Conservation (phyloP, 2,113 vertebrate genomes). For the Gopherus evgoodei region DNA sequence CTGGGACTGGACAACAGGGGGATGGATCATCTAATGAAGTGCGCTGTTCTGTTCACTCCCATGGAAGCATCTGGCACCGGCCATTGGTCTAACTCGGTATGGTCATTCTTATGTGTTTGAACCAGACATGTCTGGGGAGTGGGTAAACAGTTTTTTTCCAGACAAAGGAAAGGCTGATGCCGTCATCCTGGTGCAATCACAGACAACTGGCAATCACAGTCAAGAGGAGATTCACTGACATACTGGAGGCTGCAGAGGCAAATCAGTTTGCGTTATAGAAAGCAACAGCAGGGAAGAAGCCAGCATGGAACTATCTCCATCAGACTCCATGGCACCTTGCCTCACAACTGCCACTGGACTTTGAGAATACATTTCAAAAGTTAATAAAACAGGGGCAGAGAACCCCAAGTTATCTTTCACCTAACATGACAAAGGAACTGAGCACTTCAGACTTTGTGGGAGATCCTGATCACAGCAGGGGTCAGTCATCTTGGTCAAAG, state of each 20-base stretch:
- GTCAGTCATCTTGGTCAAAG: not conserved
- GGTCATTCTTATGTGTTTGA: not conserved
- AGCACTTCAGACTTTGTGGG: not conserved
- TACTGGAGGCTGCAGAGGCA: not conserved
- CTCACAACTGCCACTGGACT: not conserved
- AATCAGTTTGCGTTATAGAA: not conserved
- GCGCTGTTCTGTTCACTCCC: not conserved
- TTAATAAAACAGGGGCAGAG: not conserved
- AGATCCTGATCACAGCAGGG: not conserved
- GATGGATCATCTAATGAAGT: not conserved
- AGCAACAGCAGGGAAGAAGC: not conserved
- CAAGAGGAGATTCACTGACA: not conserved
- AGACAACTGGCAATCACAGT: not conserved
- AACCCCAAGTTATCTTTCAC: not conserved
- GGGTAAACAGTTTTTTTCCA: not conserved
- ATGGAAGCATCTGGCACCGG: not conserved
- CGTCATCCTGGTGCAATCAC: not conserved
- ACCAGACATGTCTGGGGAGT: not conserved
- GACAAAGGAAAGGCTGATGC: not conserved
- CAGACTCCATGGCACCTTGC: not conserved
- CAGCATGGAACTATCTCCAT: not conserved
- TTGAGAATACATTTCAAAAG: not conserved
- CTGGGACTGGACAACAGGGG: not conserved
- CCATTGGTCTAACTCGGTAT: not conserved
- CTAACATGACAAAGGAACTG: not conserved